These are phyloP conservation scores for Lophotis ruficrista DNA, from an alignment of 2,113 vertebrate species.

Conservation along the genomic window DNA sequence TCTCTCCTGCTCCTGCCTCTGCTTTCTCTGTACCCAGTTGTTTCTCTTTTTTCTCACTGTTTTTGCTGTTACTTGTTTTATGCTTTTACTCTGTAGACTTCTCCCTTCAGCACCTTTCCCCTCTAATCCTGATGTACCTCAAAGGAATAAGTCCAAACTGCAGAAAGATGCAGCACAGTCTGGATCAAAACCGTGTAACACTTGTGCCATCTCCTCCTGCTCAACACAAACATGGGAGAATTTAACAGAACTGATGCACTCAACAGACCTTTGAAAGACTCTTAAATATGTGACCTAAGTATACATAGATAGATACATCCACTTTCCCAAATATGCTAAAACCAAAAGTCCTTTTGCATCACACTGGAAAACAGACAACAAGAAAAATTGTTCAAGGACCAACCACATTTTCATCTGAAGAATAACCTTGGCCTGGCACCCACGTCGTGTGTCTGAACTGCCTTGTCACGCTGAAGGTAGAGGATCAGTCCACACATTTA, in stretches of 20 bases:
- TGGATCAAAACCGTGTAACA: not conserved
- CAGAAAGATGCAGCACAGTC: not conserved
- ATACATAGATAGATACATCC: not conserved
- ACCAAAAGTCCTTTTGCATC: not conserved
- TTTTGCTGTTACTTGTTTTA: not conserved
- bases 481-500: not conserved
- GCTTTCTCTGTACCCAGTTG: not conserved
- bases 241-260: not conserved
- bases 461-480: accelerated
- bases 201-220: not conserved
- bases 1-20: not conserved
- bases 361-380: not conserved
- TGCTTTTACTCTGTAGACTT: not conserved
- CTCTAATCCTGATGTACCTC: not conserved
- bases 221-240: not conserved
- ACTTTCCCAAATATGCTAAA: not conserved
- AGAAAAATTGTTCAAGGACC: not conserved
- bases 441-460: not conserved
- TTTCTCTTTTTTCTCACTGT: not conserved
- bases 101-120: not conserved
- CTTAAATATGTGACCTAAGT: not conserved
- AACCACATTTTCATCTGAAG: not conserved
- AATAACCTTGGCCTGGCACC: not conserved
- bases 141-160: not conserved
- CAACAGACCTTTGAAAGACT: not conserved